phyloP scores from a whole-genome alignment of 2,888 invertebrate species.

The Troglohyphantes excavatus region DNA sequence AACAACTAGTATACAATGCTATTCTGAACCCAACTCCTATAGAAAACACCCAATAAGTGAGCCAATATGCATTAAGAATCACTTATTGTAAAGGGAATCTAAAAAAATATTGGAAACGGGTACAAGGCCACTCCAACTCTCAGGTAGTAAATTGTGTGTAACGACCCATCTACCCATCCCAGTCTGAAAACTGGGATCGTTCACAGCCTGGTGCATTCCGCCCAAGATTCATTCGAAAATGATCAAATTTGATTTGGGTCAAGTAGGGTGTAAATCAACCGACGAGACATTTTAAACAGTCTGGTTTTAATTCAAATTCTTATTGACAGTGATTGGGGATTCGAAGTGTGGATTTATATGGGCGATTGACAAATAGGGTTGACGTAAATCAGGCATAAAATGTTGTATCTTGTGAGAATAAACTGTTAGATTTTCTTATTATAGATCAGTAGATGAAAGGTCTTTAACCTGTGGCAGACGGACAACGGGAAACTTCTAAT shows the following conservation, averaged over 20 bases:
- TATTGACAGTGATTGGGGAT: not conserved
- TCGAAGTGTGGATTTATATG: not conserved
- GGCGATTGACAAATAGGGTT: conserved; percentile 34
- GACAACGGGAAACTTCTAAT: too few relatives aligned
- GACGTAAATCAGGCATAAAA: not conserved
- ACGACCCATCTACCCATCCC: conserved; percentile 10
- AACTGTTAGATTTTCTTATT: too few relatives aligned
- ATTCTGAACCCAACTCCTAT: not conserved
- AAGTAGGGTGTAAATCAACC: conserved; percentile 25
- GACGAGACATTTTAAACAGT: not conserved
- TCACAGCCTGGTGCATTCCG: conserved; percentile 51
- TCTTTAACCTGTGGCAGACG: too few relatives aligned
- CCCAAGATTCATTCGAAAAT: conserved; percentile 7
- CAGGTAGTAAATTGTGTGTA: not conserved
- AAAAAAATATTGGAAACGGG: conserved; percentile 24
- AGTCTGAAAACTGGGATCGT: conserved; percentile 44
- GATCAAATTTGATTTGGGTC: conserved; percentile 53
- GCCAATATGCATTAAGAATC: conserved; percentile 27
- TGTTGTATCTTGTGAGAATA: too few relatives aligned
- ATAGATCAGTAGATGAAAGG: too few relatives aligned
- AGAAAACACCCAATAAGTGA: not conserved
- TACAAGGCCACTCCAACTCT: conserved; percentile 22
- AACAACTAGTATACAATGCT: not conserved
- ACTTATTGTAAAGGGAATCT: not conserved
- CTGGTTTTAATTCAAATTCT: not conserved